These are phyloP conservation scores for Agriopis leucophaearia DNA, from an alignment of 2,888 invertebrate species.

Conservation along the genomic window DNA sequence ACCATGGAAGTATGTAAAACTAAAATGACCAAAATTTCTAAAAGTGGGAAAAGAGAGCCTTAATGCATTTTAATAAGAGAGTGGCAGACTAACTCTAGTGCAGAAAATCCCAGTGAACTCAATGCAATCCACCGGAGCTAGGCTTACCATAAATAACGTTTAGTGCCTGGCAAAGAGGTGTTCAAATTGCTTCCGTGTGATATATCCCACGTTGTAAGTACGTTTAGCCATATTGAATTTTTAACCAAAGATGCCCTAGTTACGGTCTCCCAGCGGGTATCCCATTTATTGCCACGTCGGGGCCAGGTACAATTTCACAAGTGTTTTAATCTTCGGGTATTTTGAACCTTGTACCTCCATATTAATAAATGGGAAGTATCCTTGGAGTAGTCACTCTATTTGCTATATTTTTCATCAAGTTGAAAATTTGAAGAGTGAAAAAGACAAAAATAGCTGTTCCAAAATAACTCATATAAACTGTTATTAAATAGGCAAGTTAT, in stretches of 20 bases:
- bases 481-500: no score
- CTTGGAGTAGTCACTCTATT: no score
- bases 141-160: conserved; percentile 84
- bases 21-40: no score
- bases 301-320: conserved; percentile 15
- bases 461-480: no score
- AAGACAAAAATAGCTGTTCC: no score
- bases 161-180: conserved; percentile 80
- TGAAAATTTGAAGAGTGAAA: no score
- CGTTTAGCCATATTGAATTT: conserved; percentile 81
- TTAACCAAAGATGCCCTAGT: conserved; percentile 71
- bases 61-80: conserved; percentile 47
- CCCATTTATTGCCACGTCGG: conserved; percentile 21
- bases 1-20: no score
- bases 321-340: background rate
- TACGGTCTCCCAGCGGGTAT: conserved; percentile 37
- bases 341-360: background rate
- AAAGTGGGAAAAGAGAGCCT: no score
- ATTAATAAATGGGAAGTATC: no score
- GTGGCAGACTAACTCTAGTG: conserved; percentile 55
- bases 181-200: conserved; percentile 84
- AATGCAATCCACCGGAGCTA: conserved; percentile 78
- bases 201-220: conserved; percentile 76
- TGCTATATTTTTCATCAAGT: no score
- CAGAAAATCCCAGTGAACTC: conserved; percentile 76